These are phyloP conservation scores for Tadarida brasiliensis DNA, from an alignment of 2,797 vertebrate species.

Conservation along the genomic window DNA sequence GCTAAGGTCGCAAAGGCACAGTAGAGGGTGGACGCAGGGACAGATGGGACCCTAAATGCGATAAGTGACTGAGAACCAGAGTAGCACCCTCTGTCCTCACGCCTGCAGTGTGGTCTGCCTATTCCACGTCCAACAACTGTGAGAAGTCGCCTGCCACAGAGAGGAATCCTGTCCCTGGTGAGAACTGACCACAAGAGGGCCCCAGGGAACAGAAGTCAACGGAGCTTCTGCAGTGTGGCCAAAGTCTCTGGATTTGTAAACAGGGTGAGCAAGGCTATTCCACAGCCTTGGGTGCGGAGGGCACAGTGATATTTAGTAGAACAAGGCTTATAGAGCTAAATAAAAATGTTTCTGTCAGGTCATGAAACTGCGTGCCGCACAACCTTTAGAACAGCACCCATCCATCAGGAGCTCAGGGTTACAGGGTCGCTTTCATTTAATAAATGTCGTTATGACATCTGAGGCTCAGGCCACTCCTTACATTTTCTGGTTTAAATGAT, in stretches of 20 bases:
- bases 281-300: not conserved
- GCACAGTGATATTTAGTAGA: not conserved
- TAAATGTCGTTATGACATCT: not conserved
- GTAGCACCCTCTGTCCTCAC: accelerated
- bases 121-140: not conserved
- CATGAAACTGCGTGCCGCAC: slow-evolving; percentile 1
- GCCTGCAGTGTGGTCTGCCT: accelerated
- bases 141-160: not conserved
- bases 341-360: slow-evolving; percentile 67
- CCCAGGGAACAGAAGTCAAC: not conserved
- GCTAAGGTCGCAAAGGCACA: not conserved
- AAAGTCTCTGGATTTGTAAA: not conserved
- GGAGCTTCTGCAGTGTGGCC: not conserved
- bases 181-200: not conserved
- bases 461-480: not conserved
- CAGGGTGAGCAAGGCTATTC: not conserved
- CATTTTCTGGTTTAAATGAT: not conserved
- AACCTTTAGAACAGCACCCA: slow-evolving; percentile 14
- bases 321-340: slow-evolving; percentile 22
- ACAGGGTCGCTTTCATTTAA: slow-evolving; percentile 54
- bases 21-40: not conserved
- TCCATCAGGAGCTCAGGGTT: slow-evolving; percentile 46
- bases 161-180: not conserved
- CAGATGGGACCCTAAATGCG: not conserved
- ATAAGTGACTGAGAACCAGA: not conserved